A percentile compares a stretch with the other conserved stretches of the same genome.
Conservation (phyloP, 2,797 vertebrate genomes). For the Limnodromus scolopaceus region DNA sequence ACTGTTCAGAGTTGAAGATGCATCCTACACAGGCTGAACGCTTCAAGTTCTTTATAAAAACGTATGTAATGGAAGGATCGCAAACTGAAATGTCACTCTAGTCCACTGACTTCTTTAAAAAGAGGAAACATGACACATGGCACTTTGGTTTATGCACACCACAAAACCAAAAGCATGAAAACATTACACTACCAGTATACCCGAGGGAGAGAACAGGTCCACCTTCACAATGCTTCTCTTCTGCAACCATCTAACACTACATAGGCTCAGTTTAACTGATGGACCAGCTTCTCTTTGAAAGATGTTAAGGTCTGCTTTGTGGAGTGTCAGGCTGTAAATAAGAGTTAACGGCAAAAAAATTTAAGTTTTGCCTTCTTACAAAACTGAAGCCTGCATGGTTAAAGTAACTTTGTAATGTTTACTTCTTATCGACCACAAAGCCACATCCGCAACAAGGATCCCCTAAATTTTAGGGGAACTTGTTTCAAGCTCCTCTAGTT, state of each 20-base stretch:
- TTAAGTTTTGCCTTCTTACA: neutral
- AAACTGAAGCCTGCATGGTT: neutral
- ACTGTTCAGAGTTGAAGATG: neutral
- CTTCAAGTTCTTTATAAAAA: neutral
- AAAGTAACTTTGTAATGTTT: neutral
- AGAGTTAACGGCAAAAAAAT: neutral
- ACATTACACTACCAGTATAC: neutral
- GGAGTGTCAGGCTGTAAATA: neutral
- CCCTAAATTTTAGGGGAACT: neutral
- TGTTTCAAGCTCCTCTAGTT: neutral
- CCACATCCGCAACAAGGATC: neutral
- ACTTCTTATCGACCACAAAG: neutral
- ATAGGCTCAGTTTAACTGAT: neutral
- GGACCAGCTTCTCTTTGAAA: neutral
- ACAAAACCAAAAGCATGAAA: neutral
- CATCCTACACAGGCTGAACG: neutral
- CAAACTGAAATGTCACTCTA: neutral
- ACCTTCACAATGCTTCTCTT: neutral
- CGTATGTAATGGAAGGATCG: fast-evolving
- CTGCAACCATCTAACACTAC: neutral
- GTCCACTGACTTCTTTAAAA: neutral
- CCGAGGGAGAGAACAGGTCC: neutral
- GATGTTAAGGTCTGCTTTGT: neutral
- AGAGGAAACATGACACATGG: fast-evolving
- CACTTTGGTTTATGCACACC: neutral